Base-by-base conservation (phyloP, 2,797 vertebrate species). In the Phoxinus dragarum region DNA sequence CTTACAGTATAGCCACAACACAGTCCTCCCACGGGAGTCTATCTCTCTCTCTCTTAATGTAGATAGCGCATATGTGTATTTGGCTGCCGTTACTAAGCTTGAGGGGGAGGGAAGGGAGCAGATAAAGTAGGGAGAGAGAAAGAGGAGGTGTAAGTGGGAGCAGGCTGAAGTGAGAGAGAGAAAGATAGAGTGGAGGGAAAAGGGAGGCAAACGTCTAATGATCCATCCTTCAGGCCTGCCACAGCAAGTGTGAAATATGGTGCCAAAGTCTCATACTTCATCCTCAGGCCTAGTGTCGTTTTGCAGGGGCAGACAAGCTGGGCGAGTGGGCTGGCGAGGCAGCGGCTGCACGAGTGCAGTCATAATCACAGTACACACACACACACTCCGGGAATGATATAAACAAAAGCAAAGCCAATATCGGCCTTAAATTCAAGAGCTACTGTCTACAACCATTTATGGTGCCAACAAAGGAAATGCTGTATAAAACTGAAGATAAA, bases 191-290 rank as follows among this genome's bases (percentile, higher is more conserved):
- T 78, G 73, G 34, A 80, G 80, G 82, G 75, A 71, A 79, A 78
- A 47, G 73, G 84, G 81, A 87, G 88, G 84, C 86, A 84, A 87
- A 86, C 82, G 86, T 87, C 90, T 90, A 91, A 90, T 90, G 89
- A 90, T 91, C 89, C 89, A 86, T 91, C 88, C 88, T 83, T 90
- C 86, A 86, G 75, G 79, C 74, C 84, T 87, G 88, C 85, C 88
- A 81, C 52, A 36, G 88, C 64, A 84, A 86, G 86, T 85, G 86
- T 90, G 88, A 91, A 89, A 90, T 88, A 90, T 89, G 71, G 84
- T 36, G 74, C 84, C 77, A 49, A 59, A 44, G 67, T 66, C 82
- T 88, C 88, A 90, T 90, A 89, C 81, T 86, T 90, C 89, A 89
- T 90, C 84, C 84, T 82, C 44, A 42, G 85, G 86, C 89, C 74